Evolutionary conservation across 2,888 invertebrate genomes (phyloP), one percentile per base, ranked within the genome.

Genomic region (Cosmopolites sordidus): DNA sequence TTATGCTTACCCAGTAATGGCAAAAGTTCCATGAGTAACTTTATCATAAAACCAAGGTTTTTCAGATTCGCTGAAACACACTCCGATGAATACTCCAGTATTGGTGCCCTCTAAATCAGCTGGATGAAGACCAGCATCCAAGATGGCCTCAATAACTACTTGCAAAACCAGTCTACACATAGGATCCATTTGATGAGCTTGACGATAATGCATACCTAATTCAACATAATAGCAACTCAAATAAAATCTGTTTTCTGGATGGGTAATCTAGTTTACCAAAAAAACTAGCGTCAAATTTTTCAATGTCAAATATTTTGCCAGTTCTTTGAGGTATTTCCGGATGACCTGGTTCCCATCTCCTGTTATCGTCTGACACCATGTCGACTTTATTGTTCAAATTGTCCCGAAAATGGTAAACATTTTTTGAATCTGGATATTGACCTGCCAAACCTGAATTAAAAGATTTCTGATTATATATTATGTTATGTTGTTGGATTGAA

Each of bases 61-160:
- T 66, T 86, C 86, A 0, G 86, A 83, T 66, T 92, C 92, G 0
- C 87, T 86, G 66, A 83, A 84, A 67, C 87, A 87, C 37, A 83
- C 81, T 0, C 90, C 91, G 16, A 90, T 80, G 71, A 86, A 91
- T 8, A 91, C 89, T 5, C 90, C 92, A 0, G 87, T 87, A 60
- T 80, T 84, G 1, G 83, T 80, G 46, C 87, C 87, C 17, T 83
- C 78, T 11, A 90, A 71, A 45, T 82, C 80, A 44, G 78, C 77
- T 1, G 90, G 90, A 69, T 88, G 84, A 30, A 77, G 74, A 68
- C 82, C 82, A 41, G 83, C 78, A 73, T 84, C 84, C 18, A 82
- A 71, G 48, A 82, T 73, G 16, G 79, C 80, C 66, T 83, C 83
- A 62, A 79, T 77, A 0, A 78, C 73, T 40, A 78, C 77, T 68